A percentile compares a stretch with the other conserved stretches of the same genome.
These are phyloP conservation scores for Paedocypris sp. DNA, from an alignment of 2,113 vertebrate species.

Conservation along the genomic window DNA sequence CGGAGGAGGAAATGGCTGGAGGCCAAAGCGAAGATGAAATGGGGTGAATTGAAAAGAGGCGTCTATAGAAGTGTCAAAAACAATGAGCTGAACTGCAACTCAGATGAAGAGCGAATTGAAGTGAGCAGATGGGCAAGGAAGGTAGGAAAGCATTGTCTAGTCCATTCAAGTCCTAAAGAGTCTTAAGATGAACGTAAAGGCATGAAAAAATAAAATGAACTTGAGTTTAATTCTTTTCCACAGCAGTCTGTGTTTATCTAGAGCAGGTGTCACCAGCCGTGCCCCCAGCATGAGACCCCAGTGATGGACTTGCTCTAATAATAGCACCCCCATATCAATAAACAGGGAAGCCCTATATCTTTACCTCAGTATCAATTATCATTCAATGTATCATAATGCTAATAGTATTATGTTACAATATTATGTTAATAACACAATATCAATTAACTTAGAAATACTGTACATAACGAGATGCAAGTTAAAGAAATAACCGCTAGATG, in stretches of 20 bases:
- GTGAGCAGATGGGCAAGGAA: slow-evolving; percentile 62
- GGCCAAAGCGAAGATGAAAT: slow-evolving; percentile 48
- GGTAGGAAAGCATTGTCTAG: slow-evolving; percentile 13
- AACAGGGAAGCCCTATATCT: too few relatives aligned
- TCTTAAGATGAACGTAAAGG: not conserved
- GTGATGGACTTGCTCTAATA: too few relatives aligned
- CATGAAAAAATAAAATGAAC: not conserved
- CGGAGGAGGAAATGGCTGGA: slow-evolving; percentile 60
- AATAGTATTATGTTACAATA: too few relatives aligned
- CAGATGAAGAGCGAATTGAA: slow-evolving; percentile 44
- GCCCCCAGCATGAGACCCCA: too few relatives aligned
- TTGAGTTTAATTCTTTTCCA: not conserved
- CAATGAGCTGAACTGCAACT: slow-evolving; percentile 59
- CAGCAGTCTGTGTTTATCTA: too few relatives aligned
- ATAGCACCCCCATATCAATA: too few relatives aligned
- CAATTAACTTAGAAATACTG: too few relatives aligned
- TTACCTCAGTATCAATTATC: too few relatives aligned
- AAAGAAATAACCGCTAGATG: slow-evolving; percentile 36
- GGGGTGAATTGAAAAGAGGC: slow-evolving; percentile 51
- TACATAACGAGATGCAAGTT: too few relatives aligned
- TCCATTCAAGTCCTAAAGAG: slow-evolving; percentile 6
- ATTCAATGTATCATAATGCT: too few relatives aligned
- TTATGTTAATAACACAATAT: too few relatives aligned
- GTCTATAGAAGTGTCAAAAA: slow-evolving; percentile 54
- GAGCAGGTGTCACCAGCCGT: too few relatives aligned